phyloP scores from a whole-genome alignment of 2,113 vertebrate species.

The Sceloporus tristichus region DNA sequence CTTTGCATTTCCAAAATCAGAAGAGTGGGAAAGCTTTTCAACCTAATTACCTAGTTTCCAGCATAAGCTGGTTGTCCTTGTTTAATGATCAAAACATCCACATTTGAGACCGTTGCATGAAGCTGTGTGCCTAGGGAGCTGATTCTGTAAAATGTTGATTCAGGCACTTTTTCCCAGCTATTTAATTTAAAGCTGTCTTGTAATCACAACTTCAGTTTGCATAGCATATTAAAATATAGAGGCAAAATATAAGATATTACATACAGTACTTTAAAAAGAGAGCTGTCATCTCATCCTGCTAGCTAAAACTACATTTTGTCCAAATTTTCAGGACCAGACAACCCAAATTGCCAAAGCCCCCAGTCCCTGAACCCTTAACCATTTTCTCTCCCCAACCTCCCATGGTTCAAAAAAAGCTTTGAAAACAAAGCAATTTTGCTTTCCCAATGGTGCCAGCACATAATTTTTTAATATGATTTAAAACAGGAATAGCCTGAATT shows the following conservation, averaged over 20 bases:
- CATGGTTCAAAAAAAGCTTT: no score
- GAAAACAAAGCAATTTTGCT: no score
- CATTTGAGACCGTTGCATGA: neutral
- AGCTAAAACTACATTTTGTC: neutral
- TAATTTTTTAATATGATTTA: no score
- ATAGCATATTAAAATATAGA: neutral
- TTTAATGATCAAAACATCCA: neutral
- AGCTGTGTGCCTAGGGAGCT: neutral
- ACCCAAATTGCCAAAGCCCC: neutral
- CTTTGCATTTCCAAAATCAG: slow-evolving; percentile 46
- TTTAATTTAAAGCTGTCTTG: neutral
- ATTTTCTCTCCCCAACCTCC: no score
- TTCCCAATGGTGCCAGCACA: no score
- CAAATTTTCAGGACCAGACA: neutral
- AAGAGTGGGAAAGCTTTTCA: neutral
- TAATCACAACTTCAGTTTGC: neutral
- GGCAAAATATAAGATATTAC: neutral
- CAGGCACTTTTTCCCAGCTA: neutral
- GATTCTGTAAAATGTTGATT: neutral
- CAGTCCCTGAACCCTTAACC: no score
- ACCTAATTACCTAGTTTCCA: slow-evolving; percentile 25
- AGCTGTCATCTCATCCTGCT: neutral
- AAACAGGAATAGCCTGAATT: no score
- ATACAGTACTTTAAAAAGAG: no score
- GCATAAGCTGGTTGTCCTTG: neutral